phyloP scores from a whole-genome alignment of 37 sponge, comb jelly and placozoan species.

The Trichoplax adhaerens region DNA sequence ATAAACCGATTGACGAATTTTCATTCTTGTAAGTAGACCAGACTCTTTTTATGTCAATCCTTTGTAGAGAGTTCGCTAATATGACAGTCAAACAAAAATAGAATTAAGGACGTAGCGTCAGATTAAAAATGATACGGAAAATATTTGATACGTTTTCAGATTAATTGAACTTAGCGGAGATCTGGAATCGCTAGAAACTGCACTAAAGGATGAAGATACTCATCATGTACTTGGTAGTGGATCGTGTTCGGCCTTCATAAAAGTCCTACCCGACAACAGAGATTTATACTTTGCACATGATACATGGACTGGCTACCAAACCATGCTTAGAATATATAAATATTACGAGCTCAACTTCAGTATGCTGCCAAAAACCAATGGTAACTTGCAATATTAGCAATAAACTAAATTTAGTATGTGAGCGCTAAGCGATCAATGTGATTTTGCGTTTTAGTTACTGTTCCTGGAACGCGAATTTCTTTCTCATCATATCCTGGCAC shows the following conservation, averaged over 20 bases:
- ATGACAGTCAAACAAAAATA: too few relatives aligned
- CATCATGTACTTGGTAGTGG: constrained; percentile 28
- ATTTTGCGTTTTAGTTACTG: constrained; percentile 6
- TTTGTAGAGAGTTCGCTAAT: too few relatives aligned
- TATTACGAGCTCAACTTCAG: constrained; percentile 34
- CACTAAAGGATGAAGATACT: constrained; percentile 26
- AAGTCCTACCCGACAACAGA: constrained; percentile 35
- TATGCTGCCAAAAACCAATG: not conserved
- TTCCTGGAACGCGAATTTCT: constrained; percentile 37
- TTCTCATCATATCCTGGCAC: constrained; percentile 89
- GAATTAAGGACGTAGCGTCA: too few relatives aligned
- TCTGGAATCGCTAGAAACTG: constrained; percentile 60
- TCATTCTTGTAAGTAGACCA: not conserved
- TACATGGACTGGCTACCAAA: constrained; percentile 64
- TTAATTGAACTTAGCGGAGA: constrained; percentile 53
- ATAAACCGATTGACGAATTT: constrained; percentile 2
- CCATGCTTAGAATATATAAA: constrained; percentile 73
- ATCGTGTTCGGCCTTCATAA: constrained; percentile 83
- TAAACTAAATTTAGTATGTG: not conserved
- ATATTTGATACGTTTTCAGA: too few relatives aligned
- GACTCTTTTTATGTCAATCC: too few relatives aligned
- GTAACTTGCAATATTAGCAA: not conserved
- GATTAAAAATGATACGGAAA: too few relatives aligned
- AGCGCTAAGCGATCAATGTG: constrained; percentile 1
- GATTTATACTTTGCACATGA: constrained; percentile 77